These are phyloP conservation scores for Lasius fuliginosus DNA, from an alignment of 2,888 invertebrate genomes.

Conservation along the genomic window DNA sequence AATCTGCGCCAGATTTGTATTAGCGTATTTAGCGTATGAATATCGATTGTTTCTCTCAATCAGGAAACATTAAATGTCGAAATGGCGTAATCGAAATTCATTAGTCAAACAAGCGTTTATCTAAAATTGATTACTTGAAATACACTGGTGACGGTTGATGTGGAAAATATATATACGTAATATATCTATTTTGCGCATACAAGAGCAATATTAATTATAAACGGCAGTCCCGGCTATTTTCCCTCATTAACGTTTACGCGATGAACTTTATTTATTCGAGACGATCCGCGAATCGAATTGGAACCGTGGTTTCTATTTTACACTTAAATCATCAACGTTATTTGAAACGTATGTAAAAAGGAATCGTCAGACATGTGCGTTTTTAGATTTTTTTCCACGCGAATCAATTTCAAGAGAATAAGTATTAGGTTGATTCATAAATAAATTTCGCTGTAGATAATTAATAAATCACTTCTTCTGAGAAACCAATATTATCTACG, in stretches of 20 bases:
- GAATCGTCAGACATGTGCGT: background rate
- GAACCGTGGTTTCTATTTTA: background rate
- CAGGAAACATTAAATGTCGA: background rate
- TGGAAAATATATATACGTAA: background rate
- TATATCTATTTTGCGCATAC: background rate
- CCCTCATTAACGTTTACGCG: background rate
- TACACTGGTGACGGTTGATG: background rate
- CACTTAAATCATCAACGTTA: background rate
- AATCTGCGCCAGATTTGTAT: background rate
- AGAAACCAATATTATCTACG: too few species aligned
- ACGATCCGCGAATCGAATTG: background rate
- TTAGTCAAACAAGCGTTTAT: background rate
- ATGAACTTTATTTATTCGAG: background rate
- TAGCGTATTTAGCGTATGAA: background rate
- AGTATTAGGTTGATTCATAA: too few species aligned
- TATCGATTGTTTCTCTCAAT: background rate
- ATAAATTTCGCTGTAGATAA: too few species aligned
- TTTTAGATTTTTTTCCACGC: background rate
- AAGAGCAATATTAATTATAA: background rate
- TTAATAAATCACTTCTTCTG: too few species aligned
- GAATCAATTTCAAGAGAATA: background rate
- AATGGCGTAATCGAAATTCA: background rate
- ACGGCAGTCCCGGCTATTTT: background rate
- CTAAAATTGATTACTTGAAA: background rate
- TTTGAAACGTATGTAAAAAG: background rate